These are phyloP conservation scores for Hydractinia echinata DNA, from an alignment of 30 jellyfish, hydroid and myxozoan genomes.

Conservation along the genomic window DNA sequence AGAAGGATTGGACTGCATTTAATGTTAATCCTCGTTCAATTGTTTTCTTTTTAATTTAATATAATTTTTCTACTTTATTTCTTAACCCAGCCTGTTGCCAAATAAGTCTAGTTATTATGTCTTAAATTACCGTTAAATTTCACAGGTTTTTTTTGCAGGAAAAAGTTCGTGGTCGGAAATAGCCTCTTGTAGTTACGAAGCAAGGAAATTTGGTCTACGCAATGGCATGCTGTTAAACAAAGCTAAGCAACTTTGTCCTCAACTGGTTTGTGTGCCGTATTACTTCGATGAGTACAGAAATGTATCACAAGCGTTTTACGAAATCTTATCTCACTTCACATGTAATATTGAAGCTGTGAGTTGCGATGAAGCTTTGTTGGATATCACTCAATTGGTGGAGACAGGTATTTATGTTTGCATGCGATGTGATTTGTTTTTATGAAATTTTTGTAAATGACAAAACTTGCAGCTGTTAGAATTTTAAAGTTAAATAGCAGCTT, in stretches of 20 bases:
- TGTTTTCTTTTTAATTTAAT: too few species aligned
- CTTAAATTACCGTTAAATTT: too few species aligned
- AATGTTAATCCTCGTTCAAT: too few species aligned
- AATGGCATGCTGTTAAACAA: constrained; percentile 84
- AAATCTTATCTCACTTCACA: constrained; percentile 62
- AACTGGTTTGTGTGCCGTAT: constrained; percentile 86
- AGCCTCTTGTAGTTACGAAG: constrained; percentile 98
- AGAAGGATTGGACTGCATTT: too few species aligned
- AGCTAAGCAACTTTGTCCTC: constrained; percentile 79
- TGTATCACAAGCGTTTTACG: constrained; percentile 89
- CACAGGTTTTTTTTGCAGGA: too few species aligned
- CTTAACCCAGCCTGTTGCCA: too few species aligned
- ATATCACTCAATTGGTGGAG: constrained; percentile 48
- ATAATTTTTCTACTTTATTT: too few species aligned
- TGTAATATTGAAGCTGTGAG: constrained; percentile 94
- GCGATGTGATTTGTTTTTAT: too few species aligned
- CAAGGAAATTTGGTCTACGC: constrained; percentile 85
- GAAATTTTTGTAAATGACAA: too few species aligned
- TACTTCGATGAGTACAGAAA: constrained; percentile 72
- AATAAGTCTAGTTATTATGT: too few species aligned
- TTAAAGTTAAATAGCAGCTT: too few species aligned
- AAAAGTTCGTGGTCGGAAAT: constrained; percentile 66
- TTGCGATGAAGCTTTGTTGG: constrained; percentile 97
- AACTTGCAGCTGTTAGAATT: too few species aligned
- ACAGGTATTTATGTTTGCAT: background rate